Conservation (phyloP, 2,797 vertebrate genomes). For the Erpetoichthys calabaricus region DNA sequence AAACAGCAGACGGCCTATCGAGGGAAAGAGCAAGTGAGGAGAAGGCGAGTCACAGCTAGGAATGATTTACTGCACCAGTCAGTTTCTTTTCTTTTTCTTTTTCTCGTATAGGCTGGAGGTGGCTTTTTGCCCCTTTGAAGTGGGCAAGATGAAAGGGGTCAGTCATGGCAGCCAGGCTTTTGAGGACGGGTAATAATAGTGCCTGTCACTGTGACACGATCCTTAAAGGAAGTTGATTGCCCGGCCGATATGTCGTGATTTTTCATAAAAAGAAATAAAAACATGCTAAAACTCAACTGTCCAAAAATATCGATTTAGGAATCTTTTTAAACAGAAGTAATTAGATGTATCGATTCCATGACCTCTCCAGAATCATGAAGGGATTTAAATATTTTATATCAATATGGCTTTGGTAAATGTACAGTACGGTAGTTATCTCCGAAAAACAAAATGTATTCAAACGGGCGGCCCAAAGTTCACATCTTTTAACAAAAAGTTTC, state of each 20-base stretch:
- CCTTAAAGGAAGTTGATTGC: constrained; percentile 1
- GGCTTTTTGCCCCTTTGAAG: constrained; percentile 29
- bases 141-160: constrained; percentile 27
- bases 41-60: constrained; percentile 16
- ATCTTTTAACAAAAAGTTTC: too few species aligned
- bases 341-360: too few species aligned
- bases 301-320: too few species aligned
- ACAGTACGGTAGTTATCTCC: too few species aligned
- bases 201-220: constrained; percentile 18
- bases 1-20: constrained; percentile 17
- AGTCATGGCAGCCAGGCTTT: constrained; percentile 17
- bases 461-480: too few species aligned
- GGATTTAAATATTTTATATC: too few species aligned
- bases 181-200: constrained; percentile 25
- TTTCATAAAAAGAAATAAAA: too few species aligned
- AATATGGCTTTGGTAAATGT: too few species aligned
- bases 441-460: too few species aligned
- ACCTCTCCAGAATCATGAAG: too few species aligned
- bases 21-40: constrained; percentile 19
- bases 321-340: too few species aligned
- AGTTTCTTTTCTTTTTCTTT: constrained; percentile 11
- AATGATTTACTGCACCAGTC: constrained; percentile 25
- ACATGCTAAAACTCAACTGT: too few species aligned
- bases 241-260: not conserved
- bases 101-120: constrained; percentile 18